Conservation (phyloP, 1,140 invertebrate genomes). For the Cepaea nemoralis region DNA sequence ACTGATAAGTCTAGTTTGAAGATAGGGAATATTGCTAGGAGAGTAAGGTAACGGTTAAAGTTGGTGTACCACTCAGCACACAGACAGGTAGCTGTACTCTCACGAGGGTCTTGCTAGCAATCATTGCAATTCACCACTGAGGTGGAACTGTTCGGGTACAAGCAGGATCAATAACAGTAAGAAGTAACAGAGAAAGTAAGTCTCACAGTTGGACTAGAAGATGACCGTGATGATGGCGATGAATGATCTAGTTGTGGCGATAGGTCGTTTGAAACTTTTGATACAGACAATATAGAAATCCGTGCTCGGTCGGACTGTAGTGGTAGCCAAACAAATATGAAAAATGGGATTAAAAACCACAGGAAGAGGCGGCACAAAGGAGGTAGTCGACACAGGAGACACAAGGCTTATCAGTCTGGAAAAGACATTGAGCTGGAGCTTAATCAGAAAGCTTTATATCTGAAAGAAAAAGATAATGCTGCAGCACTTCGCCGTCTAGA, state of each 20-base stretch:
- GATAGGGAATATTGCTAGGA: too few relatives aligned
- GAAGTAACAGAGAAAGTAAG: neutral
- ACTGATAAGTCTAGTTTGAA: too few relatives aligned
- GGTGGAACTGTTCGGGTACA: too few relatives aligned
- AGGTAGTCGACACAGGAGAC: constrained; percentile 24
- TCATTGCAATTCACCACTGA: too few relatives aligned
- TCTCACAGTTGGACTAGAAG: too few relatives aligned
- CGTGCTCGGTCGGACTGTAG: neutral
- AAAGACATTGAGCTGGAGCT: neutral
- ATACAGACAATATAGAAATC: constrained; percentile 20
- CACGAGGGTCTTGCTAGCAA: too few relatives aligned
- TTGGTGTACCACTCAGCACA: too few relatives aligned
- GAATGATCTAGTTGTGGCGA: constrained; percentile 35
- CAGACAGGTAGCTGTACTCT: too few relatives aligned
- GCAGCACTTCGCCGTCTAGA: constrained; percentile 13
- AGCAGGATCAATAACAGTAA: too few relatives aligned
- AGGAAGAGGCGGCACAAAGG: constrained; percentile 37
- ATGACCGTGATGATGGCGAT: too few relatives aligned
- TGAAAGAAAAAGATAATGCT: constrained; percentile 35
- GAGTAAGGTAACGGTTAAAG: too few relatives aligned
- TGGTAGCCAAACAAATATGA: neutral
- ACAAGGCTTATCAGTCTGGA: neutral
- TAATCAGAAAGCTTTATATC: constrained; percentile 23
- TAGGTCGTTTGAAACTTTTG: constrained; percentile 21
- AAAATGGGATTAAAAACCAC: neutral